Percentiles rank a stretch among this genome's conserved stretches.
Evolutionary conservation across 2,888 invertebrate species (phyloP).

Genomic region (Unio pictorum): DNA sequence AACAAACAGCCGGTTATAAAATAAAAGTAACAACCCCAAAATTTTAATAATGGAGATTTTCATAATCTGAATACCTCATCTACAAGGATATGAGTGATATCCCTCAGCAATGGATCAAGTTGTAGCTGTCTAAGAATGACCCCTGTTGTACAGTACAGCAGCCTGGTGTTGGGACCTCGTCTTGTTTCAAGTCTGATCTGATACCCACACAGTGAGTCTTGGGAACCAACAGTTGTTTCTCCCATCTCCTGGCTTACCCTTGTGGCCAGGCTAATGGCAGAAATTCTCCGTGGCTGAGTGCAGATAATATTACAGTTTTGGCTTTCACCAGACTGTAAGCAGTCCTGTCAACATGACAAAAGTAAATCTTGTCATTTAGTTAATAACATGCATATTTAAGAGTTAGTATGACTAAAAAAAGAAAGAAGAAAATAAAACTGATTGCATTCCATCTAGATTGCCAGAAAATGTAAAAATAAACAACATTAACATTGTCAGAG

Average conservation of each 20-base stretch:
- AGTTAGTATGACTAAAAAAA: not conserved
- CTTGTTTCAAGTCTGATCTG: conserved; percentile 65
- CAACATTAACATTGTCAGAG: too few relatives aligned
- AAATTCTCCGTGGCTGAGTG: conserved; percentile 68
- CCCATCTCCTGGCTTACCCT: conserved; percentile 68
- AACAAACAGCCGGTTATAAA: too few relatives aligned
- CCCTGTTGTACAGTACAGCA: conserved; percentile 89
- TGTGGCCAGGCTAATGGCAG: conserved; percentile 63
- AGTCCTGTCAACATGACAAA: conserved; percentile 33
- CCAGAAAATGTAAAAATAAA: too few relatives aligned
- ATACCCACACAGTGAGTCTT: conserved; percentile 56
- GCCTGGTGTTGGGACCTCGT: conserved; percentile 51
- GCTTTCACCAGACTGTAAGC: conserved; percentile 30
- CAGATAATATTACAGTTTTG: conserved; percentile 59
- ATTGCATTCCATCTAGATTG: too few relatives aligned
- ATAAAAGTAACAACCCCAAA: too few relatives aligned
- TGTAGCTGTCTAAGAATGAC: conserved; percentile 87
- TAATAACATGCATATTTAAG: not conserved
- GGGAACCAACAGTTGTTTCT: conserved; percentile 45
- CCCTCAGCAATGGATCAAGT: conserved; percentile 73
- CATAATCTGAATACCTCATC: conserved; percentile 59
- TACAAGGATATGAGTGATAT: conserved; percentile 64
- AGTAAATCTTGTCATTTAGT: not conserved
- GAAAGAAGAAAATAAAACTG: too few relatives aligned
- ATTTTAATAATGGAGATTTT: too few relatives aligned